phyloP scores from a whole-genome alignment of 2,113 vertebrate genomes.

The Thomomys bottae region DNA sequence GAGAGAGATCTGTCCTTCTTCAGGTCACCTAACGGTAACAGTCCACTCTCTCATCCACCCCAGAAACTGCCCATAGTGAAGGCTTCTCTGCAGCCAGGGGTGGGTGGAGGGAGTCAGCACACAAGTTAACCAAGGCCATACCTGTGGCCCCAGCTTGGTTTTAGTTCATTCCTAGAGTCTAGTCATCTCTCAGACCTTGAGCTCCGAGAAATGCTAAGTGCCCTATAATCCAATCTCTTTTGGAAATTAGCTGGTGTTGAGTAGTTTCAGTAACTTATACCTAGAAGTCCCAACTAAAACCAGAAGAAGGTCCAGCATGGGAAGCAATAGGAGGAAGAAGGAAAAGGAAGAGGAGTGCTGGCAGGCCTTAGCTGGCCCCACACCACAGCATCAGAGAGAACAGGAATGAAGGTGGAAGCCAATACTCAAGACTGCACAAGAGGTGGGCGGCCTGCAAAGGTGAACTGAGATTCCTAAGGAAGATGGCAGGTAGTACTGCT shows the following conservation, averaged over 20 bases:
- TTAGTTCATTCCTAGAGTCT: neutral
- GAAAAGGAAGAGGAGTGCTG: neutral
- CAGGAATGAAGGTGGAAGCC: neutral
- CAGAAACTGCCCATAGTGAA: accelerated
- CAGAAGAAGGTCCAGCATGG: neutral
- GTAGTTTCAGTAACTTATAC: neutral
- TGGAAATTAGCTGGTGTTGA: neutral
- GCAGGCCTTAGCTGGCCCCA: neutral
- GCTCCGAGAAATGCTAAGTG: neutral
- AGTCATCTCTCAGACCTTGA: constrained; percentile 5
- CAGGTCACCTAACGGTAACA: neutral
- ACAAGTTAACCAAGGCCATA: neutral
- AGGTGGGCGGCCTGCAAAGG: neutral
- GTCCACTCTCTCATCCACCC: neutral
- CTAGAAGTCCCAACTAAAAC: neutral
- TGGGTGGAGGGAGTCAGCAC: neutral
- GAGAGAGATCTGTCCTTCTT: neutral
- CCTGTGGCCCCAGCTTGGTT: neutral
- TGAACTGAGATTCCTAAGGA: neutral
- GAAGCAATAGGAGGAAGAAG: neutral
- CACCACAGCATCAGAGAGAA: neutral
- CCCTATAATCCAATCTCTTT: neutral
- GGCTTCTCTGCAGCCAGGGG: neutral
- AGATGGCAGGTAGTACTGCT: neutral
- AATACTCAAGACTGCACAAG: neutral